A percentile compares a stretch with the other conserved stretches of the same genome.
phyloP scores from a whole-genome alignment of 2,797 vertebrate genomes.

The Cichlasoma orientale region DNA sequence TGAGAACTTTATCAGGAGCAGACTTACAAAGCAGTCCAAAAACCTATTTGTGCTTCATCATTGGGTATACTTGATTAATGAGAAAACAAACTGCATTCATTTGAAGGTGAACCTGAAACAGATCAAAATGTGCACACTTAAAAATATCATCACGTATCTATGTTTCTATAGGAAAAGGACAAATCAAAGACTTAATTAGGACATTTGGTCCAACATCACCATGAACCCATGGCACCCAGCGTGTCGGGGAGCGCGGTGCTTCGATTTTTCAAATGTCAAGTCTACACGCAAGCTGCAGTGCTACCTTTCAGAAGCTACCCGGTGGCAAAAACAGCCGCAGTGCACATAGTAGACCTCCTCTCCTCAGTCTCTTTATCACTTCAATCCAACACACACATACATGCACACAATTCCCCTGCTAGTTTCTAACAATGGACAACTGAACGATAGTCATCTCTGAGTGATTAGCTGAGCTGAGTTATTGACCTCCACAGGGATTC shows the following conservation, averaged over 20 bases:
- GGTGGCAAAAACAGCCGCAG: not conserved
- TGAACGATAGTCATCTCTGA: conserved; percentile 60
- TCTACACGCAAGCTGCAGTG: not conserved
- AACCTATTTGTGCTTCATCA: not conserved
- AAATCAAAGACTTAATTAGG: not conserved
- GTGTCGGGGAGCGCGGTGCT: not conserved
- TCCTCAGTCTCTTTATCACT: not conserved
- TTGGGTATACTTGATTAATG: not conserved
- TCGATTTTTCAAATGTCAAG: not conserved
- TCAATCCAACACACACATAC: not conserved
- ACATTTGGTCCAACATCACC: not conserved
- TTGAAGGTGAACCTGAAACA: not conserved
- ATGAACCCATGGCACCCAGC: not conserved
- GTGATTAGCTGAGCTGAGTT: conserved; percentile 57
- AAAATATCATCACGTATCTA: not conserved
- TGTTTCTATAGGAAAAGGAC: not conserved
- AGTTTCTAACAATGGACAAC: conserved; percentile 49
- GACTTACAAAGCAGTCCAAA: not conserved
- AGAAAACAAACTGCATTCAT: not conserved
- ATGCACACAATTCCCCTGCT: not conserved
- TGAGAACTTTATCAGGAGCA: too few relatives aligned
- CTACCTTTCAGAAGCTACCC: not conserved
- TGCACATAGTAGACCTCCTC: not conserved
- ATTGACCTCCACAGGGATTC: conserved; percentile 60
- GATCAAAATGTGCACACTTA: not conserved